A percentile compares a stretch with the other conserved stretches of the same genome.
Conservation (phyloP, 2,888 invertebrate genomes). For the Epinotia ramella region DNA sequence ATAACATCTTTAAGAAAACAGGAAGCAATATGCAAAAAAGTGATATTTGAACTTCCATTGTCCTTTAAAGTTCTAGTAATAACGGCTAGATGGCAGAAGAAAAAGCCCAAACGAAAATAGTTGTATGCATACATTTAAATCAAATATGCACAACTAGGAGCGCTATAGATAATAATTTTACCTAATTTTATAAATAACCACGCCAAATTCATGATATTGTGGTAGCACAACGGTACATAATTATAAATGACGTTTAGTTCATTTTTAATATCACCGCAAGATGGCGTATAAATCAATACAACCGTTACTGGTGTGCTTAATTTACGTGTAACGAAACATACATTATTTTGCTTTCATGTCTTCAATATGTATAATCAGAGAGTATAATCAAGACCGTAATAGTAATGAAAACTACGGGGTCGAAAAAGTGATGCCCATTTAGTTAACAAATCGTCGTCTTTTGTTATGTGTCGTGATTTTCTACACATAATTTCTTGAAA, state of each 20-base stretch:
- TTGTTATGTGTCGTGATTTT: neutral
- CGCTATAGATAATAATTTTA: neutral
- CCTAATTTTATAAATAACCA: too few species aligned
- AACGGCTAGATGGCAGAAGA: constrained; percentile 3
- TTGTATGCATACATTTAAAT: neutral
- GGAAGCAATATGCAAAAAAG: too few species aligned
- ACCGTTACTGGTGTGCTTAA: neutral
- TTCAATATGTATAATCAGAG: neutral
- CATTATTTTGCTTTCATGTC: neutral
- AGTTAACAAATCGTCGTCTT: neutral
- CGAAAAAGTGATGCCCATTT: neutral
- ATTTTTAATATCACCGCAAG: neutral
- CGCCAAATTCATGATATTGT: neutral
- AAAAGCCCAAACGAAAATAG: neutral
- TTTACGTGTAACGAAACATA: constrained; percentile 23
- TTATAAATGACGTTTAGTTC: neutral
- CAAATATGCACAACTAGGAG: neutral
- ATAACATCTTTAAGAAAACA: neutral
- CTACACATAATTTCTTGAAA: neutral
- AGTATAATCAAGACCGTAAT: neutral
- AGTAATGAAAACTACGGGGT: neutral
- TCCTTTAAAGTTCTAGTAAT: neutral
- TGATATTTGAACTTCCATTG: too few species aligned
- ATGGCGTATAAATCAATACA: constrained; percentile 7
- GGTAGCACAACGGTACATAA: neutral